These are phyloP conservation scores for Trachelus troglodyta DNA, from an alignment of 2,888 invertebrate genomes.

Conservation along the genomic window DNA sequence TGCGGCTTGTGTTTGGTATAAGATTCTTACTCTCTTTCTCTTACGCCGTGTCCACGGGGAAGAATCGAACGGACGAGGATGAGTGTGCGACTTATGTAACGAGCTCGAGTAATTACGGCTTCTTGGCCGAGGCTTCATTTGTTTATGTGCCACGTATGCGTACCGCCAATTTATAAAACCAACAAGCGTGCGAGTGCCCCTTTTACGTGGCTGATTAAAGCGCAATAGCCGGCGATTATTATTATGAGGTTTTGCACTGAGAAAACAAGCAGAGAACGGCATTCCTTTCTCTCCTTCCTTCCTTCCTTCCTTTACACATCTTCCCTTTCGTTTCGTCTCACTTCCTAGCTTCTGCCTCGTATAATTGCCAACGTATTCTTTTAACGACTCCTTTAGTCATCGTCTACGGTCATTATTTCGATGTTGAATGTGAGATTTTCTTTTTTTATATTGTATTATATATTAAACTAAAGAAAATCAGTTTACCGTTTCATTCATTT, in stretches of 20 bases:
- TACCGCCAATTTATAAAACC: slow-evolving; percentile 28
- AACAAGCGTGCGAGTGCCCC: slow-evolving; percentile 24
- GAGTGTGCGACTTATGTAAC: slow-evolving; percentile 28
- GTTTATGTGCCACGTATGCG: slow-evolving; percentile 24
- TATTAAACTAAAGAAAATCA: background rate
- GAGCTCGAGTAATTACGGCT: slow-evolving; percentile 30
- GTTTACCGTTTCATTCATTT: background rate
- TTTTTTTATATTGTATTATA: background rate
- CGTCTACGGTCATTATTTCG: background rate
- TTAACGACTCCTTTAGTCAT: background rate
- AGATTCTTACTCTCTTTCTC: background rate
- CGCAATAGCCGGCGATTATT: slow-evolving; percentile 3
- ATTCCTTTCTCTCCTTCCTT: background rate
- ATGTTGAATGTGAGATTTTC: background rate
- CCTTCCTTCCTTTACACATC: background rate
- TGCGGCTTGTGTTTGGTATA: background rate
- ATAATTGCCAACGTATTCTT: background rate
- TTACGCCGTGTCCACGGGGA: background rate
- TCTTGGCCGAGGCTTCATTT: slow-evolving; percentile 26
- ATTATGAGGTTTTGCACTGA: background rate
- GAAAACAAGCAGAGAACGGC: background rate
- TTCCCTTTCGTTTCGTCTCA: background rate
- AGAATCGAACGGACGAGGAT: slow-evolving; percentile 8
- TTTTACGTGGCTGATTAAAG: slow-evolving; percentile 31
- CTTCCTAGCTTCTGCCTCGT: background rate